Evolutionary conservation across 2,113 vertebrate species (phyloP).

Genomic region (Lota lota): DNA sequence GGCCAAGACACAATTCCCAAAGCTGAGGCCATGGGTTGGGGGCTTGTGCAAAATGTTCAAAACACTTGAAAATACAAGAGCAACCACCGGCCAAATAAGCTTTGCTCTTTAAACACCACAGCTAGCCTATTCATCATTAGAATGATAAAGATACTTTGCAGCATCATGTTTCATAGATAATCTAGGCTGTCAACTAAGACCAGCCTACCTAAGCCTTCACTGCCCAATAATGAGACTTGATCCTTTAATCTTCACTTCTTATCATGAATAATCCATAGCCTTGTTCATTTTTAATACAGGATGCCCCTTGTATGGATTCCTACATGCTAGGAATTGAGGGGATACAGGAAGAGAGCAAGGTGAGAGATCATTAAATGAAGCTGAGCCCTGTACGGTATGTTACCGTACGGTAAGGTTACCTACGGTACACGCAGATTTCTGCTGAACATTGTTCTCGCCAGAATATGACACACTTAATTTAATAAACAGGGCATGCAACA

Average conservation of each 20-base stretch:
- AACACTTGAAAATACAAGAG: slow-evolving; percentile 14
- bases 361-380: background rate
- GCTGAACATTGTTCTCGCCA: too few species aligned
- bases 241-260: slow-evolving; percentile 22
- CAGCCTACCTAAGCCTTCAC: background rate
- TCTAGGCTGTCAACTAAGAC: slow-evolving; percentile 6
- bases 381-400: too few species aligned
- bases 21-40: slow-evolving; percentile 43
- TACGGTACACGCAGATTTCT: too few species aligned
- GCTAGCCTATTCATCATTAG: background rate
- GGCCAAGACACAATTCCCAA: slow-evolving; percentile 48
- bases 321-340: slow-evolving; percentile 3
- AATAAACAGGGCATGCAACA: too few species aligned
- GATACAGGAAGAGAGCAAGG: slow-evolving; percentile 12
- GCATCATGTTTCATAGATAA: background rate
- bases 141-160: background rate
- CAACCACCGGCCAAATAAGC: slow-evolving; percentile 5
- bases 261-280: slow-evolving; percentile 48
- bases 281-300: slow-evolving; percentile 43
- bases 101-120: background rate
- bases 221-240: slow-evolving; percentile 25
- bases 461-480: too few species aligned
- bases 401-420: too few species aligned
- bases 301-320: slow-evolving; percentile 14
- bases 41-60: background rate